These are phyloP conservation scores for Goniozus legneri DNA, from an alignment of 1,140 invertebrate genomes.

Conservation along the genomic window DNA sequence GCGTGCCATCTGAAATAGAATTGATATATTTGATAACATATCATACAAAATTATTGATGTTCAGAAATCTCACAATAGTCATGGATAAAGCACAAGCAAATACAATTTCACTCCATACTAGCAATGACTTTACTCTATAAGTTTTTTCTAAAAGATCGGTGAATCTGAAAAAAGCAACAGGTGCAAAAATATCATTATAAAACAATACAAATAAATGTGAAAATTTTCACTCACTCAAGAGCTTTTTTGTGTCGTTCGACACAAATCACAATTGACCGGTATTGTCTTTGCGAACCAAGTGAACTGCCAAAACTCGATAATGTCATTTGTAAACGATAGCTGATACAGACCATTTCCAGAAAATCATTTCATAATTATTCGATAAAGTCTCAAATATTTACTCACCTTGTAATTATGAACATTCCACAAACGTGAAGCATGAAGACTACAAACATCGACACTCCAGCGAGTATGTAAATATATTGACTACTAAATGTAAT, in stretches of 20 bases:
- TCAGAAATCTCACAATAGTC: too few species aligned
- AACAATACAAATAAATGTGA: background rate
- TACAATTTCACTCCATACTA: background rate
- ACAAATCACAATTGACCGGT: background rate
- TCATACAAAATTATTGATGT: too few species aligned
- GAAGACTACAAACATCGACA: background rate
- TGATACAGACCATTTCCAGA: too few species aligned
- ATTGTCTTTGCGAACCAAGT: background rate
- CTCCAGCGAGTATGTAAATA: background rate
- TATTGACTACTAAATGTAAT: background rate
- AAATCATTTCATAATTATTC: background rate
- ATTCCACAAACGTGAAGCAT: constrained; percentile 8
- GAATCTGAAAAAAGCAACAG: background rate
- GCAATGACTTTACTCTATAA: background rate
- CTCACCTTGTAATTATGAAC: constrained; percentile 2
- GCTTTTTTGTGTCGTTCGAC: background rate
- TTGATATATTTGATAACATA: too few species aligned
- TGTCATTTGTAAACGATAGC: background rate
- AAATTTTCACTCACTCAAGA: background rate
- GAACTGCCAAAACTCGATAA: background rate
- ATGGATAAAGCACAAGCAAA: background rate
- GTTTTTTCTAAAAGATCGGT: background rate
- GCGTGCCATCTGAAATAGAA: too few species aligned
- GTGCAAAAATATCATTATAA: background rate
- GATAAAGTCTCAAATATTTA: background rate